Base-by-base conservation (phyloP, 2,113 vertebrate species). In the Mesocricetus auratus region DNA sequence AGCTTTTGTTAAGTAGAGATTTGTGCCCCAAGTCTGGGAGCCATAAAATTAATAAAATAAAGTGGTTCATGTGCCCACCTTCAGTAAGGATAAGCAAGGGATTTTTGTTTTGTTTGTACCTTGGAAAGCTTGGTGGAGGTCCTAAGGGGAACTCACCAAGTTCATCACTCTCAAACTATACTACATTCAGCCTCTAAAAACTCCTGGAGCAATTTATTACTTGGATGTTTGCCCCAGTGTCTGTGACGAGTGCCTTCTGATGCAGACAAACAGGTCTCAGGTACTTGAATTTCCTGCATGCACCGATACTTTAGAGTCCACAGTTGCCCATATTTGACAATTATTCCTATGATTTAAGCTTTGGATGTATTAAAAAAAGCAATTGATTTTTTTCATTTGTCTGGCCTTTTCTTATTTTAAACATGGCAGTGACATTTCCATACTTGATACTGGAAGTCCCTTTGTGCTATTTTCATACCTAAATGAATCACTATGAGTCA, bases 401-500 rank as follows among this genome's bases (percentile, higher is more conserved):
- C 73, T 31, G 50, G 29, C 0, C 29, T 86, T 75, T 85, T 53
- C 39, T 91, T 93, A 71, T 79, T 95, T 91, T 88, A 78, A 94
- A 39, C 42, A 74, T 82, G 50, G 82, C 36, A 47, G 56, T 71
- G 50, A 89, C 33, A 53, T 74, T 93, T 90, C 39, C 36, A 93
- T 45, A 69, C 66, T 71, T 93, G 69, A 66, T 26, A 16, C 8
- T 64, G 33, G 29, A 89, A 86, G 22, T 64, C 42, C 47, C 36
- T 47, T 89, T 58, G 45, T 50, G 39, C 68, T 94, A 79, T 85
- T 91, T 88, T 93, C 68, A 88, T 2, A 69, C 62, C 7, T 91
- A 26, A 93, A 2, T 64, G 83, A 91, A 91, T 92, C 89, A 94
- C 60, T 75, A 5, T 95, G 92, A 78, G 33, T 92, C 81, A 45